Evolutionary conservation across 2,113 vertebrate species (phyloP), one percentile per base, ranked within the genome.

Genomic region (Cranoglanis bouderius): DNA sequence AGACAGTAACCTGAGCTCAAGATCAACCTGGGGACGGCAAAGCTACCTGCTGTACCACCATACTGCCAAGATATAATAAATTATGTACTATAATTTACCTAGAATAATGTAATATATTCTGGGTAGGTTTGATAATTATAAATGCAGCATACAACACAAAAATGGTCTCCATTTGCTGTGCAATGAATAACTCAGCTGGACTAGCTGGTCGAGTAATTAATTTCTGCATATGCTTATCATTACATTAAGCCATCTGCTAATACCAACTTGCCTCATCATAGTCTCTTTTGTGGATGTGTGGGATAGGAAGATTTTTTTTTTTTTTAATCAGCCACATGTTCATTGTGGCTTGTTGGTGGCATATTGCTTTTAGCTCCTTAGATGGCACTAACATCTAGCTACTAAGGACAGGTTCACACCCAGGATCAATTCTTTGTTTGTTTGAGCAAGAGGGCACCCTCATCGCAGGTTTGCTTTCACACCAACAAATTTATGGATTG

Each of bases 21-120:
- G 35, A 59, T 82, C 10, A 2, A 19, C 26, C n/a, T 82, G 0
- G 9, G 21, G 21, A 35, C 21, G 18, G 2, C 16, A 32, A 80
- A 32, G 29, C 2, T 55, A 51, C 43, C 26, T 49, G 46, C 5
- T 51, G 5, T 3, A 80, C 26, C 43, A 49, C 21, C 5, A 6
- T 78, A 78, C 77, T 80, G 29, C 13, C 12, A 82, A 35, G 51
- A 40, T 40, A 59, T 59, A 59, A 40, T 82, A 82, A 82, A 61
- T 38, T 24, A 59, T 82, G 18, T 14, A 59, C 12, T 59, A 82
- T 74, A 40, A 38, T 40, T 49, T 49, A 49, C 46, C 9, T 9
- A 49, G 46, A 49, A 49, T 10, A 49, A 38, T 21, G 13, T 3
- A 74, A 19, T 74, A 40, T 19, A 38, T 72, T 40, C 43, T 29